These are phyloP conservation scores for Catamblyrhynchus diadema DNA, from an alignment of 2,797 vertebrate species.

Conservation along the genomic window DNA sequence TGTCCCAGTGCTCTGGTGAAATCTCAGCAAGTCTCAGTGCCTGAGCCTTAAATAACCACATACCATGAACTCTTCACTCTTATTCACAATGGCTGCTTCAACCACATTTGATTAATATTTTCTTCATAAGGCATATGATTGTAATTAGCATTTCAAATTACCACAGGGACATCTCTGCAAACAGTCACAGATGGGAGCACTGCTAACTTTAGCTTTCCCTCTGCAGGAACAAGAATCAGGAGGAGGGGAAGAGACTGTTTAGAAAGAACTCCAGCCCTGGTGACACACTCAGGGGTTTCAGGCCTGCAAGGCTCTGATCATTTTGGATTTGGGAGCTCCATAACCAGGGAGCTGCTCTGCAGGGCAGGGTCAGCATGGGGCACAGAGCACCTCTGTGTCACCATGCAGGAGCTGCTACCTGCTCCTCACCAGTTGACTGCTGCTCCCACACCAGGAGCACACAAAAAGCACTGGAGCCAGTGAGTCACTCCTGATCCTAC, in stretches of 20 bases:
- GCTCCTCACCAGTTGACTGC: not conserved
- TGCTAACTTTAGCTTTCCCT: slow-evolving; percentile 62
- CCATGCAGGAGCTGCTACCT: not conserved
- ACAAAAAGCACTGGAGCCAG: not conserved
- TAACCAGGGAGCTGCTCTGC: rapidly evolving
- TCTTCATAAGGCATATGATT: slow-evolving; percentile 49
- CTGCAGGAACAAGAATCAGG: not conserved
- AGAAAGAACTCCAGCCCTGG: not conserved
- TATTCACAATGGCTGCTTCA: slow-evolving; percentile 1
- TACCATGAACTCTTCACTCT: not conserved
- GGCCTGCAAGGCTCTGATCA: not conserved
- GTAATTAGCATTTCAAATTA: slow-evolving; percentile 68
- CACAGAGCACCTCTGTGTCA: not conserved
- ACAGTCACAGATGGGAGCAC: slow-evolving; percentile 51
- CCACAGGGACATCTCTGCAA: slow-evolving; percentile 45
- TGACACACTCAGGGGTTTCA: not conserved
- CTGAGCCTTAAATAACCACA: not conserved
- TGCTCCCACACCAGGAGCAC: not conserved
- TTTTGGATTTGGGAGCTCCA: not conserved
- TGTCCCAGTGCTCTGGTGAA: not conserved
- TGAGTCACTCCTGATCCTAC: not conserved
- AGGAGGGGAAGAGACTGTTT: slow-evolving; percentile 22
- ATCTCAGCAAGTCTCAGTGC: not conserved
- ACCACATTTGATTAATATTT: slow-evolving; percentile 56
- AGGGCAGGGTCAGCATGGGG: not conserved